A percentile compares a stretch with the other conserved stretches of the same genome.
Conservation (phyloP, 2,797 vertebrate species). For the Kryptolebias ocellatus region DNA sequence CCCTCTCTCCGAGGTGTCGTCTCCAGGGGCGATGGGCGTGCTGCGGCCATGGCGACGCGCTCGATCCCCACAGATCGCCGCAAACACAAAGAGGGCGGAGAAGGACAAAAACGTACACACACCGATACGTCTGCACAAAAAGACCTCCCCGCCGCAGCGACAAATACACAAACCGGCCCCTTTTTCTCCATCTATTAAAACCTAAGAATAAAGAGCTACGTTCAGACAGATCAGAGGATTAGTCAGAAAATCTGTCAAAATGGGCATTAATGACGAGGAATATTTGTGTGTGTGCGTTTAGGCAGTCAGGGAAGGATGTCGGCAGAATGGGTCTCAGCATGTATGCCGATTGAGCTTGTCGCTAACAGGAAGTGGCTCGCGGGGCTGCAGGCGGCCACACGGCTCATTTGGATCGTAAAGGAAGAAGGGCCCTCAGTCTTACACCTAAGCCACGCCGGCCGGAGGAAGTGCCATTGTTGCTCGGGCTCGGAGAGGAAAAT, state of each 20-base stretch:
- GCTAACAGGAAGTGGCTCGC: slow-evolving; percentile 58
- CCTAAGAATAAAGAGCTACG: slow-evolving; percentile 38
- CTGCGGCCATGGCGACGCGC: slow-evolving; percentile 65
- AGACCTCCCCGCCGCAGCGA: not conserved
- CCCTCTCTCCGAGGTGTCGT: slow-evolving; percentile 46
- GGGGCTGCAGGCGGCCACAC: slow-evolving; percentile 42
- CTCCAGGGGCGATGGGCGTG: slow-evolving; percentile 59
- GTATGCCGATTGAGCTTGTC: not conserved
- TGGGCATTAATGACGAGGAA: not conserved
- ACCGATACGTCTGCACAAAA: too few species aligned
- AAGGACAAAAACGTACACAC: slow-evolving; percentile 4
- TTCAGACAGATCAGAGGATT: slow-evolving; percentile 49
- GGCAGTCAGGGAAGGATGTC: slow-evolving; percentile 53
- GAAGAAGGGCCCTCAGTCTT: slow-evolving; percentile 49
- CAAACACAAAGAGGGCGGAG: slow-evolving; percentile 61
- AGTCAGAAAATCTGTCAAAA: slow-evolving; percentile 42
- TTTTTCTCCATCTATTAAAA: slow-evolving; percentile 23
- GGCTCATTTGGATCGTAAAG: slow-evolving; percentile 60
- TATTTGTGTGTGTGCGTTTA: slow-evolving; percentile 20
- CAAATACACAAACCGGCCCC: not conserved
- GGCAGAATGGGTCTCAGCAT: slow-evolving; percentile 34
- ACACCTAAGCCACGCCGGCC: slow-evolving; percentile 66
- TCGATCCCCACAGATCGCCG: slow-evolving; percentile 62
- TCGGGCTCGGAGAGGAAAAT: slow-evolving; percentile 21
- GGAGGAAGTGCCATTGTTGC: slow-evolving; percentile 75